A percentile compares a stretch with the other conserved stretches of the same genome.
Conservation (phyloP, 2,113 vertebrate species). For the Nothobranchius furzeri region DNA sequence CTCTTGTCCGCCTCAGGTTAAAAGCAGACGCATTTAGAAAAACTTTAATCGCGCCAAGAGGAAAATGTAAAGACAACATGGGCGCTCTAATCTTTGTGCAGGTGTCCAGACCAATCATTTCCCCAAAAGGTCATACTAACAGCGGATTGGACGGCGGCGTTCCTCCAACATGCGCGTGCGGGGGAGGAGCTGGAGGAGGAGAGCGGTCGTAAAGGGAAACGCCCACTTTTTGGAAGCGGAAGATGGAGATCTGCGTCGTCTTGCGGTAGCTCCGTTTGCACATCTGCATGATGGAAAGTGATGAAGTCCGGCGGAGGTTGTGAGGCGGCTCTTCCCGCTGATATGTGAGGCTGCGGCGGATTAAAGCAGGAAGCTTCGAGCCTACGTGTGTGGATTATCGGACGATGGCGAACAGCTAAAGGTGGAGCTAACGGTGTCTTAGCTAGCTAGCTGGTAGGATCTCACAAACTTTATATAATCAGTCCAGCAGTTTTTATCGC, state of each 20-base stretch:
- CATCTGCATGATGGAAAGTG: conserved; percentile 29
- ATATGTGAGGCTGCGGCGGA: conserved; percentile 3
- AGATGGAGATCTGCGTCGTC: conserved; percentile 40
- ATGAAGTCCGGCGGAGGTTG: conserved; percentile 11
- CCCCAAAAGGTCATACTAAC: too few relatives aligned
- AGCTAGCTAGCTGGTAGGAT: conserved; percentile 5
- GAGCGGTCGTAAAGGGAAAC: conserved; percentile 14
- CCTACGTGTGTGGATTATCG: conserved; percentile 13
- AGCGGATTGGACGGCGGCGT: too few relatives aligned
- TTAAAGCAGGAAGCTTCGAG: not conserved
- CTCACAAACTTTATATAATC: conserved; percentile 18
- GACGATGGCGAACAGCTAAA: conserved; percentile 17
- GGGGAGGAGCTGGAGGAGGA: not conserved
- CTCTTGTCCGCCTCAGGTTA: too few relatives aligned
- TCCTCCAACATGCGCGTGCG: too few relatives aligned
- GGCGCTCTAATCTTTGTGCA: too few relatives aligned
- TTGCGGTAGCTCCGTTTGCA: conserved; percentile 43
- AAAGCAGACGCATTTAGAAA: too few relatives aligned
- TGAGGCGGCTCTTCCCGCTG: conserved; percentile 1
- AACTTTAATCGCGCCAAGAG: too few relatives aligned
- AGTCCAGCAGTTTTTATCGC: not conserved
- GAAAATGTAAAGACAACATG: too few relatives aligned
- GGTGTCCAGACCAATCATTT: too few relatives aligned
- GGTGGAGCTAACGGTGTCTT: conserved; percentile 19
- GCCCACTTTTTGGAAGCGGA: conserved; percentile 60